Percentiles rank a stretch among this genome's conserved stretches.
Conservation (phyloP, 2,113 vertebrate species). For the Bubo scandiacus region DNA sequence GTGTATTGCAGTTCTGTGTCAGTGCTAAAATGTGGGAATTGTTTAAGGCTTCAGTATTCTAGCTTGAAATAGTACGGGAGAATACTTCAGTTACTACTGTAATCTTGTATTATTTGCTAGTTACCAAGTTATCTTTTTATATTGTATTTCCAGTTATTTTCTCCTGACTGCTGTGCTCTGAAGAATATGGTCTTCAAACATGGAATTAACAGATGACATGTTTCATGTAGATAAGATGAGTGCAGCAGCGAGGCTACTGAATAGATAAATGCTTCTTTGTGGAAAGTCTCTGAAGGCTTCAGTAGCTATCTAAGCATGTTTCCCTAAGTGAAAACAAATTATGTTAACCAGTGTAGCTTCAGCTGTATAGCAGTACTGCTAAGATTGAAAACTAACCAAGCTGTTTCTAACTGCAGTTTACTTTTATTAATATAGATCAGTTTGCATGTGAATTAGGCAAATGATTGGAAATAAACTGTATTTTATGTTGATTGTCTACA, state of each 20-base stretch:
- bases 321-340: not conserved
- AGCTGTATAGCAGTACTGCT: not conserved
- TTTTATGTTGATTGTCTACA: not conserved
- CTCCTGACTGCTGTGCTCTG: not conserved
- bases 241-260: not conserved
- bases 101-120: not conserved
- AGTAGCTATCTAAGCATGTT: not conserved
- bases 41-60: not conserved
- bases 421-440: not conserved
- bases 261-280: not conserved
- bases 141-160: not conserved
- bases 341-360: not conserved
- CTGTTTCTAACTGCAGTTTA: not conserved
- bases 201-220: not conserved
- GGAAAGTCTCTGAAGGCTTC: not conserved
- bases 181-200: not conserved
- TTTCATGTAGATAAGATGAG: not conserved
- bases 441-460: conserved; percentile 12
- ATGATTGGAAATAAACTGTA: conserved; percentile 36
- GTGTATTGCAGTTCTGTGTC: not conserved
- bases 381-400: not conserved
- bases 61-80: not conserved
- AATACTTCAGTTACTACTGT: not conserved
- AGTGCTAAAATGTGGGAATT: not conserved
- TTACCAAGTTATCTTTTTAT: not conserved